Evolutionary conservation across 2,797 vertebrate genomes (phyloP).

Genomic region (Momotus momota): DNA sequence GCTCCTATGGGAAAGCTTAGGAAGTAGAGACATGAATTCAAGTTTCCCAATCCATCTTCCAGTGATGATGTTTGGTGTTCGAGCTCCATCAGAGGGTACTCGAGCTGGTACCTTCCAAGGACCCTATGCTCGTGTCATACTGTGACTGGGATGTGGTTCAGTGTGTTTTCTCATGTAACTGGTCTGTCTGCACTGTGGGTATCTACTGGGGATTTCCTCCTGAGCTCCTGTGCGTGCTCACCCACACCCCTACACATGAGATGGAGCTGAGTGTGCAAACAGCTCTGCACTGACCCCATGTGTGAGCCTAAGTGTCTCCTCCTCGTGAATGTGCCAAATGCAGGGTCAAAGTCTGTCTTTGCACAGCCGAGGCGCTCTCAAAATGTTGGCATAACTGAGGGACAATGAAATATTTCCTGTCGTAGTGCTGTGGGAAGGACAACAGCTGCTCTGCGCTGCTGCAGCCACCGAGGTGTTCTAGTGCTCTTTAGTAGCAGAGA

Average conservation of each 20-base stretch:
- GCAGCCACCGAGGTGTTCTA: background rate
- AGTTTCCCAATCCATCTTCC: background rate
- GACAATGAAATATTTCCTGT: constrained; percentile 25
- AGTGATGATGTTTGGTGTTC: background rate
- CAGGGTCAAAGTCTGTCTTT: background rate
- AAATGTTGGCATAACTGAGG: constrained; percentile 4
- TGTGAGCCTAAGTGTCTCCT: background rate
- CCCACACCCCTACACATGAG: rapidly evolving
- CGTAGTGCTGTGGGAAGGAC: background rate
- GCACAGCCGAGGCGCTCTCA: background rate
- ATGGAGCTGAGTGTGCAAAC: background rate
- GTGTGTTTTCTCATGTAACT: rapidly evolving
- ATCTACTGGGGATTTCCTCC: background rate
- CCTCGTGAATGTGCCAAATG: rapidly evolving
- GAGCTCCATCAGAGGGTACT: rapidly evolving
- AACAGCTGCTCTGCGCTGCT: background rate
- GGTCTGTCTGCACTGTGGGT: background rate
- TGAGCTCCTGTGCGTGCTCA: background rate
- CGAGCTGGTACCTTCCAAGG: background rate
- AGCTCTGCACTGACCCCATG: rapidly evolving
- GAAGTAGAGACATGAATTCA: background rate
- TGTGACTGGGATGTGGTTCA: background rate
- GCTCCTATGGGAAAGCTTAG: background rate
- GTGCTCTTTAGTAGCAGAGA: background rate
- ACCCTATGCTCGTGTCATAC: too few relatives aligned